Evolutionary conservation across 1,140 invertebrate genomes (phyloP), one percentile per base, ranked within the genome.

Genomic region (Phenacoccus solenopsis): DNA sequence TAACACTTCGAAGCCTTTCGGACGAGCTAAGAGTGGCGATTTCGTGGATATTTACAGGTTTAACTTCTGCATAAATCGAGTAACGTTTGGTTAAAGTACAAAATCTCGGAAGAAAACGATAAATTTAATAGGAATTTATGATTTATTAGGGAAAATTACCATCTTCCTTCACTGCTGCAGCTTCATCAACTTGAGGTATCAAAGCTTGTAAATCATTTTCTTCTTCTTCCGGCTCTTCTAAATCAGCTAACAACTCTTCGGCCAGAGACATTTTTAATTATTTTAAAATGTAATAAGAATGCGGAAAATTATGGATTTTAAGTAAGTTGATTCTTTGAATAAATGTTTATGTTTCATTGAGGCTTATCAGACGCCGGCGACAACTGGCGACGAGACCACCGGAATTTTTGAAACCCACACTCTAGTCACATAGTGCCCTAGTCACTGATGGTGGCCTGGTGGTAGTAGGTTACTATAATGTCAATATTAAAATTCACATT

Each of bases 211-310:
- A 22, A 10, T 80, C 81, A 73, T 86, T 83, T 72, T 84, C 81
- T 67, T 85, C 84, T 74, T 90, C 88, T 75, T 90, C 89, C 76
- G 90, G 91, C 76, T 95, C 93, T 80, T 97, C 94, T 35, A 97
- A 85, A 86, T 97, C 95, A 28, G 94, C 94, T 32, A 97, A 80
- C 64, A 98, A 81, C 82, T 98, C 94, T 76, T 98, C 95, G 0
- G 94, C 94, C 73, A 98, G 81, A 78, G 95, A 98, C 95, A 98
- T 98, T 56, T 75, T 74, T 74, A n/a, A n/a, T n/a, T n/a, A n/a
- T n/a, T n/a, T n/a, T n/a, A n/a, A n/a, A n/a, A n/a, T n/a, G n/a
- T n/a, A n/a, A n/a, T n/a, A n/a, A n/a, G n/a, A n/a, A n/a, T n/a
- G n/a, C n/a, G n/a, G n/a, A n/a, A n/a, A n/a, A n/a, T n/a, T n/a